Evolutionary conservation across 2,888 invertebrate genomes (phyloP).

Genomic region (Octonoba sinensis): DNA sequence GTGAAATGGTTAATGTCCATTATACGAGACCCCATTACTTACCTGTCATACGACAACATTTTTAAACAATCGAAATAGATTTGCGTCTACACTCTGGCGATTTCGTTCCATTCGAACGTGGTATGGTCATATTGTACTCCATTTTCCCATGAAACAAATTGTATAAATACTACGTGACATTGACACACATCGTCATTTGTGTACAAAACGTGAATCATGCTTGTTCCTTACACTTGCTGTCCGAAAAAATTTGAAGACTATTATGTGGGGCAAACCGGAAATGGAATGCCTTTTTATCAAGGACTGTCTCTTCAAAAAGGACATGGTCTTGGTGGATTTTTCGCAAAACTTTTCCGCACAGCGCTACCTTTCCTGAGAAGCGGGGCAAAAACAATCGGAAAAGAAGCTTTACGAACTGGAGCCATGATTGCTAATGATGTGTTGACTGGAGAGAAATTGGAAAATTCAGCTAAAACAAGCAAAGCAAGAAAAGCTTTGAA

Average conservation of each 20-base stretch:
- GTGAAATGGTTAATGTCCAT: slow-evolving; percentile 15
- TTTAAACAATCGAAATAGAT: too few species aligned
- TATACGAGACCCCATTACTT: slow-evolving; percentile 22
- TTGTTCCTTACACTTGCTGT: slow-evolving; percentile 26
- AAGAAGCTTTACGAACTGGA: slow-evolving; percentile 30
- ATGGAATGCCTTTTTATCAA: slow-evolving; percentile 1
- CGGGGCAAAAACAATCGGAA: slow-evolving; percentile 25
- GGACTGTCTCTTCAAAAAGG: slow-evolving; percentile 12
- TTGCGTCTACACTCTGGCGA: slow-evolving; percentile 7
- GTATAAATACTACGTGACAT: background rate
- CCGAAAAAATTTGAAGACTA: too few species aligned
- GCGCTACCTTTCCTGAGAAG: slow-evolving; percentile 30
- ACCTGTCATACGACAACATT: slow-evolving; percentile 6
- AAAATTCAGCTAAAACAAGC: too few species aligned
- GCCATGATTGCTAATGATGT: slow-evolving; percentile 24
- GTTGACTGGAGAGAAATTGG: too few species aligned
- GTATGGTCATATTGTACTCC: background rate
- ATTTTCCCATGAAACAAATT: background rate
- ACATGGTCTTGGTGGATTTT: slow-evolving; percentile 15
- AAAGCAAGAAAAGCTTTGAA: too few species aligned
- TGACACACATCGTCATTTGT: background rate
- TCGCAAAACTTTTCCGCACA: slow-evolving; percentile 19
- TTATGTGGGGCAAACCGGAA: slow-evolving; percentile 18
- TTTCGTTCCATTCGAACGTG: slow-evolving; percentile 32
- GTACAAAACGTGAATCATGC: background rate